Conservation (phyloP, 2,797 vertebrate species). For the Amniataba percoides region DNA sequence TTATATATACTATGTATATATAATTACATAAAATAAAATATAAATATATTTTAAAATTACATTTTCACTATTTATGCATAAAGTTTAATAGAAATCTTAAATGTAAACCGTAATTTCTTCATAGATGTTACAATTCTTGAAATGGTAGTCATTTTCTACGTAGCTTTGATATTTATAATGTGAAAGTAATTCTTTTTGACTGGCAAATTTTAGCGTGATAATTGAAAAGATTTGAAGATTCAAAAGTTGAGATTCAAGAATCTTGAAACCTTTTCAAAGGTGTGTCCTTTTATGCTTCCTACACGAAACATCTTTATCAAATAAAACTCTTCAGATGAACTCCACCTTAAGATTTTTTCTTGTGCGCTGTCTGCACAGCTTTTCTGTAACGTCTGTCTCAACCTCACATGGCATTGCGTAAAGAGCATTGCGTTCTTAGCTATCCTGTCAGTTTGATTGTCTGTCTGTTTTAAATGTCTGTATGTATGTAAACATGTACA, state of each 20-base stretch:
- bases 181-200: background rate
- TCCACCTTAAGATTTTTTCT: background rate
- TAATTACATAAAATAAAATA: background rate
- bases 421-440: constrained; percentile 27
- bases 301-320: background rate
- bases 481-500: too few relatives aligned
- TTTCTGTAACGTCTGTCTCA: background rate
- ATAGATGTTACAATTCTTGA: too few relatives aligned
- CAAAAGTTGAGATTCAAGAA: too few relatives aligned
- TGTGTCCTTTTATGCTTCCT: background rate
- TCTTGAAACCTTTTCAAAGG: too few relatives aligned
- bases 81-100: background rate
- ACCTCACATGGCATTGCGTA: constrained; percentile 53
- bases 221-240: background rate
- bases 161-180: background rate
- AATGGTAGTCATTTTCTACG: background rate
- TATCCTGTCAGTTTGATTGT: constrained; percentile 13
- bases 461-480: background rate
- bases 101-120: too few relatives aligned
- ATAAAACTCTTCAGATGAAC: background rate
- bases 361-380: background rate
- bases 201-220: background rate
- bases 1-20: background rate
- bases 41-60: background rate
- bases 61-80: background rate